These are phyloP conservation scores for Drosophila austrosaltans DNA, from an alignment of 2,888 invertebrate species.

Conservation along the genomic window DNA sequence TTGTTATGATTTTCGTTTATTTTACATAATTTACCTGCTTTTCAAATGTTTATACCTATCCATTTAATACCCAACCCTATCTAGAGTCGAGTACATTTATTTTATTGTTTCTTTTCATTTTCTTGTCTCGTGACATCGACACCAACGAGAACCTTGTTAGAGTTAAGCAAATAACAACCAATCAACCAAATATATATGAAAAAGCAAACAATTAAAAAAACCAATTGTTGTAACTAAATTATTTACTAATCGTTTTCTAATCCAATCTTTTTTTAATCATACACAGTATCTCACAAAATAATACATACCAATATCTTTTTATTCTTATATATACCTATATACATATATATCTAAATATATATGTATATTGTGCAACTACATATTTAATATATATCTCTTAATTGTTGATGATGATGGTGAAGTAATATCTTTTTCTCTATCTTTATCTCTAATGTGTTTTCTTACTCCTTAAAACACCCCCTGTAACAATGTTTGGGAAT, in stretches of 20 bases:
- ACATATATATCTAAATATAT: slow-evolving; percentile 42
- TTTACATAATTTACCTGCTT: not conserved
- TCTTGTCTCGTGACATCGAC: slow-evolving; percentile 55
- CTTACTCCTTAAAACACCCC: slow-evolving; percentile 50
- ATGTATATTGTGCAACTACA: slow-evolving; percentile 41
- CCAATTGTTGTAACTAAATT: slow-evolving; percentile 55
- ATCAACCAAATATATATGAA: slow-evolving; percentile 32
- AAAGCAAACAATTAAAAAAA: slow-evolving; percentile 31
- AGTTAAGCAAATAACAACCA: slow-evolving; percentile 41
- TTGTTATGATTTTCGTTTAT: slow-evolving; percentile 1
- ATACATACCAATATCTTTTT: slow-evolving; percentile 37
- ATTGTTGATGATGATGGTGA: slow-evolving; percentile 79
- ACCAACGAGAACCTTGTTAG: slow-evolving; percentile 37
- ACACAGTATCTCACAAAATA: slow-evolving; percentile 65
- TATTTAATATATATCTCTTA: slow-evolving; percentile 63
- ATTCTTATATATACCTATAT: slow-evolving; percentile 47
- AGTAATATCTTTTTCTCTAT: slow-evolving; percentile 76
- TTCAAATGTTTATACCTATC: slow-evolving; percentile 11
- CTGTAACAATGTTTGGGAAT: slow-evolving; percentile 85
- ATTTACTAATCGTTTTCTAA: slow-evolving; percentile 76
- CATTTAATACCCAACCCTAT: not conserved
- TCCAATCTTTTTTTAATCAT: slow-evolving; percentile 72
- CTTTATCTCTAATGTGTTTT: slow-evolving; percentile 70
- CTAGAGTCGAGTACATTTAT: slow-evolving; percentile 3
- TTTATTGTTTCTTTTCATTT: slow-evolving; percentile 34